Evolutionary conservation across 92 coral and sea anemone species (phyloP).

Genomic region (Heteractis magnifica): DNA sequence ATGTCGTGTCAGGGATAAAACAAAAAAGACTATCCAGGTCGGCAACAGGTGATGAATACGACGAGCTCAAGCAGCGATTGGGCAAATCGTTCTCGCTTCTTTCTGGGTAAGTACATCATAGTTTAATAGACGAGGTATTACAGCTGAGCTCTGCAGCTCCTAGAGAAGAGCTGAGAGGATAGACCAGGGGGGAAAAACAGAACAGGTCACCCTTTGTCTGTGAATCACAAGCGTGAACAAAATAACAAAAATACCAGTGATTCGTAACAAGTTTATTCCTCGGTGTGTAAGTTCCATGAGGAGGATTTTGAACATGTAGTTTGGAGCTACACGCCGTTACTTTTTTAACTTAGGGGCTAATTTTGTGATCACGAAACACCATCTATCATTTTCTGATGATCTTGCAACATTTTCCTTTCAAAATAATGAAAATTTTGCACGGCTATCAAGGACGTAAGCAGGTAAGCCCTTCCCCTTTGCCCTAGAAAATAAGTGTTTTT

Average conservation of each 20-base stretch:
- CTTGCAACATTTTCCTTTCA: conserved; percentile 1
- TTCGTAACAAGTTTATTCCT: neutral
- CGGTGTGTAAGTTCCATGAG: neutral
- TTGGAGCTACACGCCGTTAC: neutral
- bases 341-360: neutral
- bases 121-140: neutral
- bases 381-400: neutral
- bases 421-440: neutral
- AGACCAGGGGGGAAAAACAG: neutral
- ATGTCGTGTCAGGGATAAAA: conserved; percentile 80
- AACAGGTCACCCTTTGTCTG: neutral
- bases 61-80: conserved; percentile 66
- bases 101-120: conserved; percentile 65
- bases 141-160: neutral
- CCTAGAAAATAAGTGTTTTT: neutral
- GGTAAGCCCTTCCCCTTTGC: conserved; percentile 32
- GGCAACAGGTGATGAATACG: conserved; percentile 55
- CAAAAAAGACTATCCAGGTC: conserved; percentile 59
- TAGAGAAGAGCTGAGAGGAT: neutral
- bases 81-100: conserved; percentile 61
- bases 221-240: neutral
- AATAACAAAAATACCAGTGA: neutral
- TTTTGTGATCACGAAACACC: neutral
- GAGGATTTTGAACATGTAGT: neutral
- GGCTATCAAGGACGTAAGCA: conserved; percentile 8